Evolutionary conservation across 1,140 invertebrate species (phyloP), one percentile per base, ranked within the genome.

Genomic region (Pseudomyrmex cubaensis): DNA sequence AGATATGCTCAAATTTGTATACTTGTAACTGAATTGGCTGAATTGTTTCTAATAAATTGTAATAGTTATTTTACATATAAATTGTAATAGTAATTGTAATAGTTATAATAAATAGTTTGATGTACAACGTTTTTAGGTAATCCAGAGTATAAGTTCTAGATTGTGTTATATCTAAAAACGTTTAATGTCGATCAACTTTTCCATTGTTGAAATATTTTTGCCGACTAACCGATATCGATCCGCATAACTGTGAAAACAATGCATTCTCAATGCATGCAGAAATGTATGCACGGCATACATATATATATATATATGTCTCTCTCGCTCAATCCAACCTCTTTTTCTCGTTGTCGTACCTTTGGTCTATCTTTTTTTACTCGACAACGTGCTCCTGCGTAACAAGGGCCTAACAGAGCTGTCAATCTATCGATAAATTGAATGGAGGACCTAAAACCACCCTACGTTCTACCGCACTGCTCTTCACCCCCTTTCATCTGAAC

Each of bases 341-440:
- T 69, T 25, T 57, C 22, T 84, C 56, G 9, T 62, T 86, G 25
- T 10, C 63, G 63, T 8, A 50, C 20, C 76, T 54, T 59, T 13
- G 20, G 66, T 80, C 56, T 35, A 80, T 82, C 67, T 90, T 76
- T 82, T 35, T 88, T 84, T 73, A 25, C 84, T 54, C 76, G 82
- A 77, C 62, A 86, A 87, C 84, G 77, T 89, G 85, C 80, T 87
- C 44, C 82, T 44, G 87, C 90, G 90, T 92, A 91, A 91, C 90
- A 91, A 92, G 90, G 87, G 88, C 89, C 90, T 92, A 92, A 92
- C 91, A 92, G 91, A 92, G 91, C 90, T 92, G 91, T 92, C 91
- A 92, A 92, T 91, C 90, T 88, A 84, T 87, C 90, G 90, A 92
- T 91, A 91, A 92, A 92, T 92, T 91, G 90, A 92, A 92, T 92